Evolutionary conservation across 2,797 vertebrate genomes (phyloP).

Genomic region (Gobionotothen gibberifrons): DNA sequence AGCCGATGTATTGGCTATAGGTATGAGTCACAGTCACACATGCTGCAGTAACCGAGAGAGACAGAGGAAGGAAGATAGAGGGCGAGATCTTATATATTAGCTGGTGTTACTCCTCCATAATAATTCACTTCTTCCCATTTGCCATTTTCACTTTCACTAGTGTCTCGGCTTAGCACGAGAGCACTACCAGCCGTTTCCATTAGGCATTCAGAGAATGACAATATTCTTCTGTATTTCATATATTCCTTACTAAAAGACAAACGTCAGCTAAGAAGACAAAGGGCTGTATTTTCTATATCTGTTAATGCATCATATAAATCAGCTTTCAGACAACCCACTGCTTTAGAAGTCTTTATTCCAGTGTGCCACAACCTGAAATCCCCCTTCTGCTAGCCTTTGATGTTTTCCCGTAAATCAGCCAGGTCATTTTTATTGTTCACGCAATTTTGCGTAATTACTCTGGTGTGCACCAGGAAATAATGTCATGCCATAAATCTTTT

Average conservation of each 20-base stretch:
- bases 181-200: slow-evolving; percentile 2
- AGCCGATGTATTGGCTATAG: slow-evolving; percentile 48
- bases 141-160: slow-evolving; percentile 5
- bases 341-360: slow-evolving; percentile 36
- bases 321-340: slow-evolving; percentile 12
- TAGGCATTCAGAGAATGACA: neutral
- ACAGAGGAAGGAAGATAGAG: neutral
- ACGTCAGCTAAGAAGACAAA: too few species aligned
- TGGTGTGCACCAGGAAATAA: slow-evolving; percentile 69
- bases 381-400: slow-evolving; percentile 27
- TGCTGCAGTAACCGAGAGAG: neutral
- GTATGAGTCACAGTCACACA: slow-evolving; percentile 10
- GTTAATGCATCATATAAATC: neutral
- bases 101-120: slow-evolving; percentile 16
- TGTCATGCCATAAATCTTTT: slow-evolving; percentile 46
- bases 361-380: slow-evolving; percentile 28
- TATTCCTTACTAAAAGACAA: neutral
- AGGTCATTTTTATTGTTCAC: slow-evolving; percentile 65
- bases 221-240: neutral
- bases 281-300: neutral
- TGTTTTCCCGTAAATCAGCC: slow-evolving; percentile 58
- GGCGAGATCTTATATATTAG: neutral
- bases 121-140: slow-evolving; percentile 32
- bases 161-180: neutral
- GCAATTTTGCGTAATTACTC: slow-evolving; percentile 66